Conservation (phyloP, 2,888 invertebrate genomes). For the Scaptodrosophila latifasciaeformis region DNA sequence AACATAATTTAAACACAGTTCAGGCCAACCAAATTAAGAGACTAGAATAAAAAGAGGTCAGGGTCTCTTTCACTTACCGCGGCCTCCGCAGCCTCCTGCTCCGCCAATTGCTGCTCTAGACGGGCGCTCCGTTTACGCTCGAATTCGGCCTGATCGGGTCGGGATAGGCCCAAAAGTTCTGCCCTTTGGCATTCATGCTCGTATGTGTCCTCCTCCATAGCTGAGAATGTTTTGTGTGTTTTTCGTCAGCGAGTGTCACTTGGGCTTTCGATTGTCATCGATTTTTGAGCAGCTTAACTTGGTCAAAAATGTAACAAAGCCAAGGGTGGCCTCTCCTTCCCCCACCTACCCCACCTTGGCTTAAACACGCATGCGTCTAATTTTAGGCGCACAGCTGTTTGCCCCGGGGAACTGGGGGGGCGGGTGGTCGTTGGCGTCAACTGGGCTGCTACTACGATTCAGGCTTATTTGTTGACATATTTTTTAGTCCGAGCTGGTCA, state of each 20-base stretch:
- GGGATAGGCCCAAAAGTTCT: conserved; percentile 83
- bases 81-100: conserved; percentile 76
- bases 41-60: neutral
- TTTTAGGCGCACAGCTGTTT: too few species aligned
- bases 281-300: conserved; percentile 34
- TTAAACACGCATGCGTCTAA: too few species aligned
- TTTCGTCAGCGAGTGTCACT: neutral
- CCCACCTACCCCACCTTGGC: too few species aligned
- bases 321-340: neutral
- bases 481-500: too few species aligned
- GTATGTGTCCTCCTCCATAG: conserved; percentile 79
- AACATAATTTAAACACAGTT: too few species aligned
- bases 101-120: conserved; percentile 66
- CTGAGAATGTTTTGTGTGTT: neutral
- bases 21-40: neutral
- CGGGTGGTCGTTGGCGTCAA: too few species aligned
- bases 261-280: conserved; percentile 31
- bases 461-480: too few species aligned
- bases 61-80: conserved; percentile 64
- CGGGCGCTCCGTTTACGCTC: conserved; percentile 77
- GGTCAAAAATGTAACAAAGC: conserved; percentile 4
- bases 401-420: too few species aligned
- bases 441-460: too few species aligned
- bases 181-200: conserved; percentile 87
- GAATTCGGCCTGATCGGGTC: conserved; percentile 82